Conservation (phyloP, 2,113 vertebrate species). For the Heterotilapia buettikoferi region DNA sequence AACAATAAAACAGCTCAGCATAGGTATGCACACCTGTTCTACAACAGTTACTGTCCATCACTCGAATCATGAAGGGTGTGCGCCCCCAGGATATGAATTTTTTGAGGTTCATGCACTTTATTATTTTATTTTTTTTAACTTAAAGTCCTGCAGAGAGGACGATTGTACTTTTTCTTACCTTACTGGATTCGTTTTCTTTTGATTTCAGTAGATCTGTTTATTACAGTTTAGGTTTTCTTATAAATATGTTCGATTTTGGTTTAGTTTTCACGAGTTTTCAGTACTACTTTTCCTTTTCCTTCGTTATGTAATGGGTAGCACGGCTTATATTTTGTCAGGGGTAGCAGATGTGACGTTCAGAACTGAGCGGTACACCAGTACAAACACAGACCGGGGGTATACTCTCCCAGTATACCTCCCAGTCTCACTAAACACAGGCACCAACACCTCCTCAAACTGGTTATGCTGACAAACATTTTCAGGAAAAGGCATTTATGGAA, state of each 20-base stretch:
- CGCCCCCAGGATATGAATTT: not conserved
- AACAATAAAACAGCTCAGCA: conserved; percentile 24
- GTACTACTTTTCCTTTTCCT: not conserved
- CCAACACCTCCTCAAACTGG: not conserved
- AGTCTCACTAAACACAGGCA: not conserved
- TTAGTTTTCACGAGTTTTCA: not conserved
- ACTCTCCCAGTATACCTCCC: not conserved
- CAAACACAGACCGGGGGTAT: not conserved
- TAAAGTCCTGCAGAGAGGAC: not conserved
- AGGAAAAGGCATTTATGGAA: not conserved
- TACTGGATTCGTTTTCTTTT: not conserved
- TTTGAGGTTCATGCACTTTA: not conserved
- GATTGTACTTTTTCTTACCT: not conserved
- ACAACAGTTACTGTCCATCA: conserved; percentile 40
- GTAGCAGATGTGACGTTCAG: not conserved
- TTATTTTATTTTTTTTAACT: not conserved
- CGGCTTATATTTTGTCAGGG: not conserved
- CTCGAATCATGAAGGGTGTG: not conserved
- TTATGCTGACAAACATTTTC: not conserved
- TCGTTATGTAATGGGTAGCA: not conserved
- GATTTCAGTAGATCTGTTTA: not conserved
- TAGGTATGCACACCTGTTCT: conserved; percentile 58
- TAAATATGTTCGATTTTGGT: not conserved
- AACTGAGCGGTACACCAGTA: not conserved
- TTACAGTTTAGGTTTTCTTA: not conserved